Conservation (phyloP, 2,113 vertebrate species). For the Chiloscyllium plagiosum region DNA sequence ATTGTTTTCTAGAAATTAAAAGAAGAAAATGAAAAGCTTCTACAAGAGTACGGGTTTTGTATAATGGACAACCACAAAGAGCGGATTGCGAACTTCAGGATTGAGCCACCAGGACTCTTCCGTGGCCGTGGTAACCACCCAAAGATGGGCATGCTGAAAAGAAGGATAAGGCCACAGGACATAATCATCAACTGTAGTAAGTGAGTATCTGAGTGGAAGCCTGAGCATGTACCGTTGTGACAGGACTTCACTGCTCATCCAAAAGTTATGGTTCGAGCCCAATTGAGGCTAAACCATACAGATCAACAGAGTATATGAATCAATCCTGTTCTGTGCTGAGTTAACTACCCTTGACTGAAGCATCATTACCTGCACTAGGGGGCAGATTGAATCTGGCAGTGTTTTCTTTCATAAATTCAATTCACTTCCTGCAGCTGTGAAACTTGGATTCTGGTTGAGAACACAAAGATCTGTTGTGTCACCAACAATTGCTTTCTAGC, state of each 20-base stretch:
- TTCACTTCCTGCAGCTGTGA: neutral
- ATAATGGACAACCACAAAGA: conserved; percentile 96
- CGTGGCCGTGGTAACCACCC: conserved; percentile 90
- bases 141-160: conserved; percentile 95
- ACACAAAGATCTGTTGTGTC: too few relatives aligned
- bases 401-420: neutral
- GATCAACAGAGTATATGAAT: neutral
- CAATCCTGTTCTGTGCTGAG: neutral
- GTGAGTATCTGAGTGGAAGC: conserved; percentile 54
- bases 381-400: neutral
- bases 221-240: neutral
- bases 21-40: conserved; percentile 81
- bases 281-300: too few relatives aligned
- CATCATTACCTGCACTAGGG: neutral
- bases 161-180: conserved; percentile 82
- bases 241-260: neutral
- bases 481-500: neutral
- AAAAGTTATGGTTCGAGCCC: neutral
- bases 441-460: neutral
- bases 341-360: neutral
- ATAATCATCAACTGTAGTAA: conserved; percentile 98
- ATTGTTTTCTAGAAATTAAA: conserved; percentile 77
- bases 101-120: conserved; percentile 90
- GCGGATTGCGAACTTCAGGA: conserved; percentile 91
- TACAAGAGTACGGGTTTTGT: conserved; percentile 89